A percentile compares a stretch with the other conserved stretches of the same genome.
These are phyloP conservation scores for Morpho deidamia DNA, from an alignment of 2,888 invertebrate species.

Conservation along the genomic window DNA sequence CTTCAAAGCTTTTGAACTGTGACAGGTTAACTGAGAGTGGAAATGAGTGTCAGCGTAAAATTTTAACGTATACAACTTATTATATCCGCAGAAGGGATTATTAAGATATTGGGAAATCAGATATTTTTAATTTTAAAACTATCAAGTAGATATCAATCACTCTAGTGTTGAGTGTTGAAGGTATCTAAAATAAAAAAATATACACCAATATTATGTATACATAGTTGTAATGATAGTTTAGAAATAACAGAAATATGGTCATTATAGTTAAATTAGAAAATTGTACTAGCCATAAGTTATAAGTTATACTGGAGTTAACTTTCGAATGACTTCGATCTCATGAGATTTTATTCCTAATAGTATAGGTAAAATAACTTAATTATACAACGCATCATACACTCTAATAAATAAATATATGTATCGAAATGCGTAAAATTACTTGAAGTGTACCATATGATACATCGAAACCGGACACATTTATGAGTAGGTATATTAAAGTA, in stretches of 20 bases:
- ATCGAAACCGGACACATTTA: too few relatives aligned
- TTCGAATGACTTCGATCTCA: slow-evolving; percentile 3
- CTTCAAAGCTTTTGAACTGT: slow-evolving; percentile 18
- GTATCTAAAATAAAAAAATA: background rate
- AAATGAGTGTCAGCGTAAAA: background rate
- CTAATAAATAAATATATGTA: too few relatives aligned
- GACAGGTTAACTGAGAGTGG: slow-evolving; percentile 7
- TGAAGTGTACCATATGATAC: too few relatives aligned
- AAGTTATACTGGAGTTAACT: slow-evolving; percentile 5
- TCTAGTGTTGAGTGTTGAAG: background rate
- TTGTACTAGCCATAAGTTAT: slow-evolving; percentile 14
- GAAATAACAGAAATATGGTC: too few relatives aligned
- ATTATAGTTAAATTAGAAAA: background rate
- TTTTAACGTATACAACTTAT: too few relatives aligned
- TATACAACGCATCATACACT: background rate
- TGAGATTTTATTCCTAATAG: background rate
- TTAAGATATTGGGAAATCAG: too few relatives aligned
- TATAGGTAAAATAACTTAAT: too few relatives aligned
- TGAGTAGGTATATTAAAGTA: too few relatives aligned
- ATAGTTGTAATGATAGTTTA: too few relatives aligned
- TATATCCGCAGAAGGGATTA: too few relatives aligned
- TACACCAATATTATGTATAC: slow-evolving; percentile 2
- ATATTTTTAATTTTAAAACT: too few relatives aligned
- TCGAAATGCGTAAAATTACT: too few relatives aligned
- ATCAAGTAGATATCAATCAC: background rate